A percentile compares a stretch with the other conserved stretches of the same genome.
phyloP scores from a whole-genome alignment of 2,113 vertebrate genomes.

The Mesocricetus auratus region DNA sequence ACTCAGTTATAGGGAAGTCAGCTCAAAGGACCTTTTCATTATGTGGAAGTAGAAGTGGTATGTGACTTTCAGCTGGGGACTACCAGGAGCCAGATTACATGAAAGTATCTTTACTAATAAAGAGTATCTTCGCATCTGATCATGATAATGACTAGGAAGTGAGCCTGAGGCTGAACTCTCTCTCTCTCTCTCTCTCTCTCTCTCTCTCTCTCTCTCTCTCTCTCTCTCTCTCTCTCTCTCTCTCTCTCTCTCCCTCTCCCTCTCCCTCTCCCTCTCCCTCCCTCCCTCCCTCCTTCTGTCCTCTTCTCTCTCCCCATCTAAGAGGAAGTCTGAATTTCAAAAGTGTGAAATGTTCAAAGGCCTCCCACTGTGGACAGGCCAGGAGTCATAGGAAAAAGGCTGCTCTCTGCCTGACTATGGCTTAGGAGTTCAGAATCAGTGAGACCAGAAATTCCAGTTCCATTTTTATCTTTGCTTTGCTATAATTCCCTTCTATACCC shows the following conservation, averaged over 20 bases:
- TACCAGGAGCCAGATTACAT: neutral
- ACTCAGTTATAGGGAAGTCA: neutral
- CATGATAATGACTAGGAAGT: neutral
- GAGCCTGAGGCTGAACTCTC: neutral
- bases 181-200: too few relatives aligned
- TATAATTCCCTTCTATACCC: neutral
- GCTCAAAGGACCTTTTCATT: neutral
- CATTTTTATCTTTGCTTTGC: neutral
- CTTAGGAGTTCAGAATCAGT: neutral
- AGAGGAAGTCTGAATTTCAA: neutral
- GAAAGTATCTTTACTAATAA: neutral
- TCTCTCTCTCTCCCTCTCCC: neutral
- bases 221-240: too few relatives aligned
- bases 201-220: neutral
- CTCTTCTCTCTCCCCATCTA: neutral
- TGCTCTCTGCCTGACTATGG: neutral
- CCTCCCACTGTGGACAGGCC: rapidly evolving
- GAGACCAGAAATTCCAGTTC: neutral
- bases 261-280: too few relatives aligned
- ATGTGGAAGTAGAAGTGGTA: neutral
- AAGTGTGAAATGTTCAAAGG: neutral
- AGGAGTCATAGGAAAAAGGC: too few relatives aligned
- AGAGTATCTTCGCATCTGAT: neutral
- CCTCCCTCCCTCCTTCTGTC: rapidly evolving
- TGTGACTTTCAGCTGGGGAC: neutral